phyloP scores from a whole-genome alignment of 2,797 vertebrate species.

The Phrynocephalus guinanensis region DNA sequence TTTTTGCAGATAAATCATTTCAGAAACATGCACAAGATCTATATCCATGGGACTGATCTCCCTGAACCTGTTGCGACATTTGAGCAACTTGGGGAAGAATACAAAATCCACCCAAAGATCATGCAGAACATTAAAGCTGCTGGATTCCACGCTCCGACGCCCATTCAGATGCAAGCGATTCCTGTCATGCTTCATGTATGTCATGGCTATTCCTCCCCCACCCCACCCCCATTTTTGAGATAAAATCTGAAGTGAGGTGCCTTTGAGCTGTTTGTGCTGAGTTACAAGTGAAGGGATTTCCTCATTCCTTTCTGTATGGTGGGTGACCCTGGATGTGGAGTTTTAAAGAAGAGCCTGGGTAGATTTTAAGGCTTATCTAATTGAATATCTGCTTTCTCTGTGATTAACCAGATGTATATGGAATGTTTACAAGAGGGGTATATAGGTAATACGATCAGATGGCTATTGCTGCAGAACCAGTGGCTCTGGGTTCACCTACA shows the following conservation, averaged over 20 bases:
- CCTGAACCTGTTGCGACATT: constrained; percentile 91
- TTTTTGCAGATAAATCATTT: constrained; percentile 86
- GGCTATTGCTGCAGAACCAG: too few species aligned
- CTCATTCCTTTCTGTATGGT: neutral
- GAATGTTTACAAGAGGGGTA: neutral
- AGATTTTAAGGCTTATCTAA: neutral
- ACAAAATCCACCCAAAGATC: constrained; percentile 83
- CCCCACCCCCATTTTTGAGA: too few species aligned
- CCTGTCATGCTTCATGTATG: constrained; percentile 95
- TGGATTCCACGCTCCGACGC: constrained; percentile 86
- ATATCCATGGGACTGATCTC: constrained; percentile 88
- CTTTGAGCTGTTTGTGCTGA: neutral
- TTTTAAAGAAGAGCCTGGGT: neutral
- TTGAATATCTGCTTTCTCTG: neutral
- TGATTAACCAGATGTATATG: neutral
- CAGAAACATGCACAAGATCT: constrained; percentile 88
- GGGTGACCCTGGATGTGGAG: neutral
- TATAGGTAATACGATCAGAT: neutral
- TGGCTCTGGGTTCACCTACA: too few species aligned
- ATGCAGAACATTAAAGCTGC: constrained; percentile 87
- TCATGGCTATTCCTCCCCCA: constrained; percentile 2
- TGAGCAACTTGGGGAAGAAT: constrained; percentile 89
- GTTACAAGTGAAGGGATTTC: neutral
- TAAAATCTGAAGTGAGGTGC: fast-evolving
- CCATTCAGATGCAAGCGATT: constrained; percentile 97